These are phyloP conservation scores for Drosophila melanosoma DNA, from an alignment of 2,888 invertebrate genomes.

Conservation along the genomic window DNA sequence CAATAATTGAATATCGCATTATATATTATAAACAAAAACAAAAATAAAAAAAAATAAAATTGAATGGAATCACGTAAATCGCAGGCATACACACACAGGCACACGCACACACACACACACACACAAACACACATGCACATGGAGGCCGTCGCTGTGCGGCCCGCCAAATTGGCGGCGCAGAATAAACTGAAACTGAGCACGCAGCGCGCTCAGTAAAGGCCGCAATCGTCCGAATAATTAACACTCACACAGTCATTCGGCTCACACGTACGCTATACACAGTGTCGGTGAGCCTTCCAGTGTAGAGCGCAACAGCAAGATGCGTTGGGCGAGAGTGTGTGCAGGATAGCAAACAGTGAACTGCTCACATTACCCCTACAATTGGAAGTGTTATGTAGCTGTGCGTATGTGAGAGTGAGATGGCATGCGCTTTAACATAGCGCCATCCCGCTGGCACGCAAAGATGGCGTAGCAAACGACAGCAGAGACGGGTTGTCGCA, in stretches of 20 bases:
- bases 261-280: conserved; percentile 63
- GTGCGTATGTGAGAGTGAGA: conserved; percentile 9
- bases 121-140: conserved; percentile 15
- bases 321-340: not conserved
- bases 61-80: conserved; percentile 54
- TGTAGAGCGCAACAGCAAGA: conserved; percentile 26
- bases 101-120: conserved; percentile 32
- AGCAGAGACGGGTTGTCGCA: conserved; percentile 28
- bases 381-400: conserved; percentile 50
- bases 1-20: not conserved
- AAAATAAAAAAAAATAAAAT: conserved; percentile 29
- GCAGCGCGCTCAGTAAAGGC: conserved; percentile 44
- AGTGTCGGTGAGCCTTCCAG: conserved; percentile 73
- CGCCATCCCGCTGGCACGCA: conserved; percentile 57
- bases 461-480: conserved; percentile 69
- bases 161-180: conserved; percentile 77
- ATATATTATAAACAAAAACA: conserved; percentile 39
- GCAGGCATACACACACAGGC: conserved; percentile 8
- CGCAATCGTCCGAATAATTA: conserved; percentile 58
- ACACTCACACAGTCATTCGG: conserved; percentile 1
- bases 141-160: conserved; percentile 45
- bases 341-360: conserved; percentile 27
- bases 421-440: not conserved
- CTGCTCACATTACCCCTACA: conserved; percentile 57
- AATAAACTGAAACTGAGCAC: conserved; percentile 69